Base-by-base conservation (phyloP, 2,113 vertebrate genomes). In the Neolamprologus modestus region DNA sequence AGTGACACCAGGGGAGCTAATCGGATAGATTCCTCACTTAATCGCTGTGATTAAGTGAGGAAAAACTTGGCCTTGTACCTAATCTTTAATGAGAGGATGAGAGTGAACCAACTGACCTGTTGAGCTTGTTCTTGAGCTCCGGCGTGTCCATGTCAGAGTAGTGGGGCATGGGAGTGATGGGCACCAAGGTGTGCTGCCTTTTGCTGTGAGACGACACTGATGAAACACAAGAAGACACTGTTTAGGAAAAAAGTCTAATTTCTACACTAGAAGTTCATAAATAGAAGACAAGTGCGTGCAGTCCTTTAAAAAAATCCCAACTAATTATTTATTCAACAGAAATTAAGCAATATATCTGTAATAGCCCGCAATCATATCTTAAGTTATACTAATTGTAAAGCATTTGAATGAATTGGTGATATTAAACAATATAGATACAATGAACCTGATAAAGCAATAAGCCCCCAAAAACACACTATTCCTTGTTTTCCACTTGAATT, bases 61-160 rank as follows among this genome's bases (percentile, higher is more conserved):
- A 61, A 88, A 88, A 63, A 16, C 35, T 4, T 21, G 52, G 6
- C 40, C 31, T 28, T 28, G n/a, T 68, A 33, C n/a, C 33, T 47
- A n/a, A 19, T 45, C 31, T 11, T 37, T 81, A 21, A 28, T 1
- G 3, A 37, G 13, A 5, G 12, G 87, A 24, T 54, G n/a, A 55
- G 26, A 55, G 47, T 10, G 19, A 57, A 53, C n/a, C 7, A 1
- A 87, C 97, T 91, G 9, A 99, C 99, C 97, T 98, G 88, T 95
- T 96, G 90, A 99, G 94, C 85, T 97, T 97, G 91, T 96, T 97
- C 96, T 98, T 99, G 68, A 99, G 97, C 26, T 97, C 95, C 0
- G 99, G 99, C 0, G 98, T 99, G 94, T 98, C 98, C 99, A 99
- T 98, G 85, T 97, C 96, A 4, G 99, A 99, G 91, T 97, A 99